A percentile compares a stretch with the other conserved stretches of the same genome.
These are phyloP conservation scores for Catalaphyllia jardinei DNA, from an alignment of 64 coral and sea anemone genomes.

Conservation along the genomic window DNA sequence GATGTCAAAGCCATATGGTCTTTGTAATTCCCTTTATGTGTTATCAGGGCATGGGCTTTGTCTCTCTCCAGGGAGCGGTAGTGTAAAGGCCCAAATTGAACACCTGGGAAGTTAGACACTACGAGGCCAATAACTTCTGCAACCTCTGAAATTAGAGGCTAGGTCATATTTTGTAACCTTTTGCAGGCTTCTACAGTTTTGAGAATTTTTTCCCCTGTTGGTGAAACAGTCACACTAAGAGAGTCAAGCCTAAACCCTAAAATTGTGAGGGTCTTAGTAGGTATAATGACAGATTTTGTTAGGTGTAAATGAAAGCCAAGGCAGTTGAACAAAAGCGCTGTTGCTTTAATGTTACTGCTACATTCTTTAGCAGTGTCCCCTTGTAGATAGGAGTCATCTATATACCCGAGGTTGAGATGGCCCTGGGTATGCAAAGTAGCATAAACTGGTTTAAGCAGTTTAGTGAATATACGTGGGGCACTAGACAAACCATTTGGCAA, in stretches of 20 bases:
- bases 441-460: too few species aligned
- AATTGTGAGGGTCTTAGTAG: conserved; percentile 1
- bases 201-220: too few species aligned
- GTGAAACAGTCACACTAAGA: conserved; percentile 32
- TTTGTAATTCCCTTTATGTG: conserved; percentile 47
- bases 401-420: conserved; percentile 22
- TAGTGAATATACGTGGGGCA: too few species aligned
- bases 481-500: too few species aligned
- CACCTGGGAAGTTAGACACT: conserved; percentile 29
- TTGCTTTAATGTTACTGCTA: conserved; percentile 24
- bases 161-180: too few species aligned
- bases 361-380: conserved; percentile 31
- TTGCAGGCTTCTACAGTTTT: too few species aligned
- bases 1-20: conserved; percentile 27
- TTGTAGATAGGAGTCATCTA: conserved; percentile 38
- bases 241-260: conserved; percentile 46
- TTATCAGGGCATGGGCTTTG: conserved; percentile 51
- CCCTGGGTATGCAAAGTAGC: too few species aligned
- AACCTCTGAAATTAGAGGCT: neutral
- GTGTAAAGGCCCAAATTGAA: conserved; percentile 47
- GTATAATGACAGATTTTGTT: conserved; percentile 46
- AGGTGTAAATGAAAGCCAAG: conserved; percentile 19
- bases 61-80: conserved; percentile 38
- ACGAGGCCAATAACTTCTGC: conserved; percentile 38
- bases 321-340: conserved; percentile 21